These are phyloP conservation scores for Portevinia maculata DNA, from an alignment of 2,888 invertebrate genomes.

Conservation along the genomic window DNA sequence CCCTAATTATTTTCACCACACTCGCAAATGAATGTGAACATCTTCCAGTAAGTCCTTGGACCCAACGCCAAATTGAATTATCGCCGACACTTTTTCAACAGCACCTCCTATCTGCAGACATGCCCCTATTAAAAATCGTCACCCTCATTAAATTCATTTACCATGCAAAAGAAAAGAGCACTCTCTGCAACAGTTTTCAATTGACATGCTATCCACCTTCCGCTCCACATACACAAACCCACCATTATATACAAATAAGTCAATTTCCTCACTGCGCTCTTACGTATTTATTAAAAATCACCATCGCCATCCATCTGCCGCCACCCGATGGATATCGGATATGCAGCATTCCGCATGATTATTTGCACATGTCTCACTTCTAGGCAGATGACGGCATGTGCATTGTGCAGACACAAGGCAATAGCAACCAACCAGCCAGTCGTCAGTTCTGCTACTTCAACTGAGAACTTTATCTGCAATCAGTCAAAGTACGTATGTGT, in stretches of 20 bases:
- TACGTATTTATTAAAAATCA: slow-evolving; percentile 12
- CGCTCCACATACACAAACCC: background rate
- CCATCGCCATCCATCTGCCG: slow-evolving; percentile 14
- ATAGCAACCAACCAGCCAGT: background rate
- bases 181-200: slow-evolving; percentile 24
- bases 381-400: slow-evolving; percentile 7
- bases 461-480: slow-evolving; percentile 43
- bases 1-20: too few species aligned
- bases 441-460: slow-evolving; percentile 1
- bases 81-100: too few species aligned
- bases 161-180: background rate
- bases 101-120: too few species aligned
- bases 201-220: background rate
- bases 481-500: slow-evolving; percentile 10
- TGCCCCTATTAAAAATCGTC: too few species aligned
- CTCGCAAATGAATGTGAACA: too few species aligned
- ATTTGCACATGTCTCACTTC: slow-evolving; percentile 61
- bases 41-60: too few species aligned
- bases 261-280: slow-evolving; percentile 22
- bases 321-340: slow-evolving; percentile 33
- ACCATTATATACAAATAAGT: slow-evolving; percentile 32
- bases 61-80: too few species aligned
- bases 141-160: slow-evolving; percentile 25
- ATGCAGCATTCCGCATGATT: slow-evolving; percentile 60
- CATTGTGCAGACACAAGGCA: slow-evolving; percentile 17